Evolutionary conservation across 2,888 invertebrate genomes (phyloP).

Genomic region (Drosophila fulvimacula): DNA sequence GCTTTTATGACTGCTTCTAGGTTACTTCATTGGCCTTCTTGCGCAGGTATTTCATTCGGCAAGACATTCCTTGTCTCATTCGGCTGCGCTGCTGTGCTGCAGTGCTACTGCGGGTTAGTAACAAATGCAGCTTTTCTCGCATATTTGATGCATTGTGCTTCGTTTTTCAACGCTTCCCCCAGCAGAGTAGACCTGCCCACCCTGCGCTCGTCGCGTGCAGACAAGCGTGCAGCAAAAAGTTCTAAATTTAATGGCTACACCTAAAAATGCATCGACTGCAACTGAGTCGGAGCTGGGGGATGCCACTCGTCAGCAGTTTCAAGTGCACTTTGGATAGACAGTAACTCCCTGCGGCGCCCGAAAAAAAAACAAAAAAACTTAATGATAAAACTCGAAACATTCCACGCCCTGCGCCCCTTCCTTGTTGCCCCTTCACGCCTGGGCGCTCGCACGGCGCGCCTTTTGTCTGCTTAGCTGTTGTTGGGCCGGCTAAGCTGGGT

Average conservation of each 20-base stretch:
- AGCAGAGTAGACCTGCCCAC: neutral
- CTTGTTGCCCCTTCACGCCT: conserved; percentile 61
- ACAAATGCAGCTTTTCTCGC: conserved; percentile 40
- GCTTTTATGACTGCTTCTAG: neutral
- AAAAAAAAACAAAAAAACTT: conserved; percentile 18
- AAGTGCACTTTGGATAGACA: conserved; percentile 71
- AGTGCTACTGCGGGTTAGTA: neutral
- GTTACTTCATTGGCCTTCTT: neutral
- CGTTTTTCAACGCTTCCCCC: conserved; percentile 61
- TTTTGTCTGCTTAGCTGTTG: conserved; percentile 63
- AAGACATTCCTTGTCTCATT: neutral
- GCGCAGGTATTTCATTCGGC: neutral
- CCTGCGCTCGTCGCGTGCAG: conserved; percentile 63
- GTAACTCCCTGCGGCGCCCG: conserved; percentile 47
- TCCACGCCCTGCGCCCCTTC: conserved; percentile 23
- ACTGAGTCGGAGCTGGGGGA: conserved; percentile 27
- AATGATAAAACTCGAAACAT: conserved; percentile 38
- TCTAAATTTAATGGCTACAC: conserved; percentile 81
- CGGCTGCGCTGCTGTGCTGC: neutral
- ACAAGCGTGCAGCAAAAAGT: conserved; percentile 76
- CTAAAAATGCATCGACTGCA: conserved; percentile 79
- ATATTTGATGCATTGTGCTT: conserved; percentile 47
- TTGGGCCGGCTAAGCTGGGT: neutral
- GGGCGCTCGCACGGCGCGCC: conserved; percentile 72
- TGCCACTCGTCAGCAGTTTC: conserved; percentile 62